These are phyloP conservation scores for Serripes groenlandicus DNA, from an alignment of 2,888 invertebrate genomes.

Conservation along the genomic window DNA sequence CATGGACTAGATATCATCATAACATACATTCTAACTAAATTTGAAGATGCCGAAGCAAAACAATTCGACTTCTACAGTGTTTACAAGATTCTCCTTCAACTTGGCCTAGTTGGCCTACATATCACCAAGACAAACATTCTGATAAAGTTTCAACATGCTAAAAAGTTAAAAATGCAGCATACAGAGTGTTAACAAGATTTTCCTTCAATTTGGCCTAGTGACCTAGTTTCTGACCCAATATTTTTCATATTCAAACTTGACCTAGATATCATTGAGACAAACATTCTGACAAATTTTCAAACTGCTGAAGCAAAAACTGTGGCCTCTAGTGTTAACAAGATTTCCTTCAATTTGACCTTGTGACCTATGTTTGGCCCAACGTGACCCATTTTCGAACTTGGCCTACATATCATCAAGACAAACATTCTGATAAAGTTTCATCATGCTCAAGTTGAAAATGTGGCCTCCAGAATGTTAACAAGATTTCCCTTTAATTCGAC, in stretches of 20 bases:
- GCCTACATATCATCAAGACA: too few relatives aligned
- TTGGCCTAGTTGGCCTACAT: neutral
- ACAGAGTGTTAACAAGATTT: neutral
- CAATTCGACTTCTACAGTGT: neutral
- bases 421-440: too few relatives aligned
- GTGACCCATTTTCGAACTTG: too few relatives aligned
- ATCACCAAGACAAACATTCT: neutral
- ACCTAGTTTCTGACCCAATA: neutral
- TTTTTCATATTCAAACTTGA: neutral
- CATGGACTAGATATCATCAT: neutral
- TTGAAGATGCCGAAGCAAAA: neutral
- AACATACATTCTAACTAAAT: neutral
- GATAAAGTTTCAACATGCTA: neutral
- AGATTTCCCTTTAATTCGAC: too few relatives aligned
- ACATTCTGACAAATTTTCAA: too few relatives aligned
- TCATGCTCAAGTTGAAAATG: too few relatives aligned
- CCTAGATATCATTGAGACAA: too few relatives aligned
- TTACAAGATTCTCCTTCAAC: neutral
- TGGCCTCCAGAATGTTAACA: too few relatives aligned
- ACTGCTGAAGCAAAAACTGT: too few relatives aligned
- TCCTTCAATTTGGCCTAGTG: neutral
- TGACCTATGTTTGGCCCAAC: too few relatives aligned
- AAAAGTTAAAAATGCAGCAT: neutral
- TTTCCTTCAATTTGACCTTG: too few relatives aligned
- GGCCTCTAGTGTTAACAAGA: too few relatives aligned